Conservation (phyloP, 1,140 invertebrate genomes). For the Trichomalopsis sarcophagae region DNA sequence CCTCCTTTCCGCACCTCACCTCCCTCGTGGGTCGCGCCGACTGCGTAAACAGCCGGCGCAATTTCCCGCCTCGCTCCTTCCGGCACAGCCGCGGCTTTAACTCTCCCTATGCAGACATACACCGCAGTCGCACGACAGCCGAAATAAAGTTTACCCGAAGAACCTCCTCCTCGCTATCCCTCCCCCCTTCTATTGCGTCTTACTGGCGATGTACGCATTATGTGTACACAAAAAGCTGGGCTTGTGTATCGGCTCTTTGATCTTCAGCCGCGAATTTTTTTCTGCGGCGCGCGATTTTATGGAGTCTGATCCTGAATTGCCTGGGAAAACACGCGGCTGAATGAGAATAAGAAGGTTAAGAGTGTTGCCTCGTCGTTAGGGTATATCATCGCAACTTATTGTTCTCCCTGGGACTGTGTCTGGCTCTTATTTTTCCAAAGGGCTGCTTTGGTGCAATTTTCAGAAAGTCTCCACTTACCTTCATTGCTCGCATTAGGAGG, state of each 20-base stretch:
- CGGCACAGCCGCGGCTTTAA: neutral
- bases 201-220: too few relatives aligned
- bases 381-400: too few relatives aligned
- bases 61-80: conserved; percentile 46
- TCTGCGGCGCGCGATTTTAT: neutral
- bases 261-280: neutral
- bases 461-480: neutral
- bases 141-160: conserved; percentile 45
- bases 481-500: neutral
- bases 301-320: neutral
- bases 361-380: neutral
- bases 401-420: neutral
- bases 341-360: neutral
- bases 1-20: neutral
- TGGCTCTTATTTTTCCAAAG: neutral
- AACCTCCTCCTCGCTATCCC: neutral
- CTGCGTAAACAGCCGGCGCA: conserved; percentile 51
- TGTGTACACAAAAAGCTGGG: neutral
- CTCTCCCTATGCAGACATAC: neutral
- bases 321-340: neutral
- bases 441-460: neutral
- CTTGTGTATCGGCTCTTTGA: neutral
- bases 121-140: conserved; percentile 3
- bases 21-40: conserved; percentile 3
- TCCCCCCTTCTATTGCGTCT: neutral